Base-by-base conservation (phyloP, 2,888 invertebrate species). In the Nomada lathburiana region DNA sequence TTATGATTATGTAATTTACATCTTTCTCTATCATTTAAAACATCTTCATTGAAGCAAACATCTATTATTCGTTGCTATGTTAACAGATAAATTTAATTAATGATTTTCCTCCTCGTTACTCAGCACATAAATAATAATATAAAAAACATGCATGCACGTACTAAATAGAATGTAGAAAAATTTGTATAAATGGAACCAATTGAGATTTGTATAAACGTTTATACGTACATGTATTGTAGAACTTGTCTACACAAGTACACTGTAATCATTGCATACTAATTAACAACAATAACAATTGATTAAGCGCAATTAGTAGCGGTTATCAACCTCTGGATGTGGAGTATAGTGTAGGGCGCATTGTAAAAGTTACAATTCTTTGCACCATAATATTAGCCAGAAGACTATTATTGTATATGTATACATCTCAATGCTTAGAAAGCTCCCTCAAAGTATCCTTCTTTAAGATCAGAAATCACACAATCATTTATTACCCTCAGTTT, bases 161-260 rank as follows among this genome's bases (percentile, higher is more conserved):
- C 82, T 78, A 84, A 76, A 53, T 52, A 80, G 64, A 79, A 78
- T 55, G 73, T 60, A 82, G 68, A 84, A 70, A 73, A 59, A 82
- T 76, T 72, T 75, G 29, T 76, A 78, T 69, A 83, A 77, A 75
- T 69, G 60, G 67, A 82, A 81, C 75, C 83, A 75, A 81, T 81
- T 26, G 52, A 78, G 82, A 82, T 77, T 71, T 76, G 71, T 77
- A 74, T 71, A 77, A 79, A 76, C 78, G 59, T 84, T 80, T 62
- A 84, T 84, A 84, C 83, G 83, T 84, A 84, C 83, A 84, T 84
- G 82, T 84, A 73, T 69, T 55, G 83, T 65, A 76, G 83, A 84
- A 79, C 76, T 84, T 78, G 69, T 79, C 72, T 82, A 79, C 60
- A 73, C 78, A 77, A 83, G 78, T 75, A 75, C 82, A 82, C 78